Evolutionary conservation across 2,888 invertebrate species (phyloP), one percentile per base, ranked within the genome.

Genomic region (Taphrorychus bicolor): DNA sequence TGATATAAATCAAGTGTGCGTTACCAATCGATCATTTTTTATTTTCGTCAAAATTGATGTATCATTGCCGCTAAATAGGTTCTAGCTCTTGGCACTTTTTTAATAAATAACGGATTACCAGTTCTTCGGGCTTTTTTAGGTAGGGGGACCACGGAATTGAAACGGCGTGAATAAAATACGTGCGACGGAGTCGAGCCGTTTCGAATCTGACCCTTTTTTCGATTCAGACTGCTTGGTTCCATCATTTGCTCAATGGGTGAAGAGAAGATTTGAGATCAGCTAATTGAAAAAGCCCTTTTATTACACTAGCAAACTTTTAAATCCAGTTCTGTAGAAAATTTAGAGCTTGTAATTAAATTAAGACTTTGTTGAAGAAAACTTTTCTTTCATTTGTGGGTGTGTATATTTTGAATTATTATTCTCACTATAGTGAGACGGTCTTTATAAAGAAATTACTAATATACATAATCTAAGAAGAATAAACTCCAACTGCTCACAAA

Each of bases 1-100:
- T 81, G 77, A 74, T 79, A 69, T 66, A 70, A 80, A 81, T 81
- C 80, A 78, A 81, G 81, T 79, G 75, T 74, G 79, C 80, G 80
- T 80, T 76, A 72, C 80, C 78, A 80, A 82, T 82, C 82, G 77
- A 82, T 82, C 82, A 81, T 79, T 80, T 75, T 80, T 81, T 81
- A 79, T 79, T 78, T 78, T 79, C 74, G 72, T 72, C 73, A 74
- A 76, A 80, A 77, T 78, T 81, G 81, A 81, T 79, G 81, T 76
- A 78, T 81, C 81, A 81, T 80, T 76, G 72, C 70, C 70, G 53
- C 66, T 66, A 70, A 69, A 69, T 69, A 54, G 66, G 49, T 66
- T 69, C 24, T 62, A 21, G 65, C 42, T 52, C 60, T 61, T 48
- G 42, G 24, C 53, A 51, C 49, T 70, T 72, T 72, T 60, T 72